phyloP scores from a whole-genome alignment of 1,140 invertebrate species.

The Bilobella aurantiaca region DNA sequence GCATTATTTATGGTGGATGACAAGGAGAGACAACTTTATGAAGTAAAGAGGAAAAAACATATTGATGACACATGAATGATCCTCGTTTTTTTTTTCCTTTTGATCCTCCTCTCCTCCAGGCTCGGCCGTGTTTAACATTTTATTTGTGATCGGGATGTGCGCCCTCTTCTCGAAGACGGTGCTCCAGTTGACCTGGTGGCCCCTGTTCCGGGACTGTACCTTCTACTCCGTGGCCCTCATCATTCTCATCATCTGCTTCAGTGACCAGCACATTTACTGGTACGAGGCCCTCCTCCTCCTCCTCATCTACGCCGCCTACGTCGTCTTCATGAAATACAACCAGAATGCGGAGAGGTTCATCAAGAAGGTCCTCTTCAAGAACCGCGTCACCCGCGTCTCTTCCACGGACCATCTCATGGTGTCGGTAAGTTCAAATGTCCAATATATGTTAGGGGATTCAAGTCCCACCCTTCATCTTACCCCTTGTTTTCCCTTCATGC shows the following conservation, averaged over 20 bases:
- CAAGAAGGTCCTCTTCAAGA: conserved; percentile 78
- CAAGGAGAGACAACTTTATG: no score
- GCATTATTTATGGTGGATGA: no score
- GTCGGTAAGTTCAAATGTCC: no score
- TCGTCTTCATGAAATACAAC: conserved; percentile 88
- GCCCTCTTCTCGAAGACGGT: conserved; percentile 80
- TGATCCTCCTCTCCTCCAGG: conserved; percentile 37
- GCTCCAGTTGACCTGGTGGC: conserved; percentile 82
- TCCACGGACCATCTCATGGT: conserved; percentile 91
- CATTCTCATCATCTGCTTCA: conserved; percentile 85
- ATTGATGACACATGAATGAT: no score
- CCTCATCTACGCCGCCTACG: conserved; percentile 71
- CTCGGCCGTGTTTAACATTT: conserved; percentile 87
- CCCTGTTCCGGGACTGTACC: conserved; percentile 84
- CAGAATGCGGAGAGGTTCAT: conserved; percentile 67
- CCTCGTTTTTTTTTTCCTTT: no score
- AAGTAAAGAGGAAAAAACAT: no score
- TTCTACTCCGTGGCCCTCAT: conserved; percentile 88
- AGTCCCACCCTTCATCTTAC: no score
- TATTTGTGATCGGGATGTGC: conserved; percentile 91
- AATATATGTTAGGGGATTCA: no score
- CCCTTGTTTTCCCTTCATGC: no score
- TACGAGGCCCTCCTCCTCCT: conserved; percentile 76
- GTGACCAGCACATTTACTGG: conserved; percentile 79
- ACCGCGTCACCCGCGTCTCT: conserved; percentile 81